Conservation (phyloP, 1,140 invertebrate genomes). For the Polypedilum vanderplanki region DNA sequence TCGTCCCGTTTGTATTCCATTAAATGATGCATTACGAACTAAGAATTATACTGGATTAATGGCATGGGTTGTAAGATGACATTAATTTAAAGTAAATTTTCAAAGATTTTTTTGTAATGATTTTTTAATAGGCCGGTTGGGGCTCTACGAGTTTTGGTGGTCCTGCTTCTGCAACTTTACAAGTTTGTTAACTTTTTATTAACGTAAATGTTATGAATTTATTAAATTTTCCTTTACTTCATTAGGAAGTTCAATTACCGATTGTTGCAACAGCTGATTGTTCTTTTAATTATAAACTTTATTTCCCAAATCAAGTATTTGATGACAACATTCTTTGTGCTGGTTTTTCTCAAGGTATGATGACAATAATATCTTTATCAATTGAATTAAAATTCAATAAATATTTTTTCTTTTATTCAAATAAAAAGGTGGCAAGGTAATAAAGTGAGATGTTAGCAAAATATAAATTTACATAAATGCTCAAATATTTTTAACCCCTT, state of each 20-base stretch:
- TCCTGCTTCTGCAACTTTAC: conserved; percentile 53
- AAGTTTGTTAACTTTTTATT: too few relatives aligned
- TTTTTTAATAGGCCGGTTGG: conserved; percentile 35
- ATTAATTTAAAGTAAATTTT: not conserved
- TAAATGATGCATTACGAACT: conserved; percentile 43
- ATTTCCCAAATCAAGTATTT: conserved; percentile 51
- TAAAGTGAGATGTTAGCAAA: not conserved
- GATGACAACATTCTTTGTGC: conserved; percentile 62
- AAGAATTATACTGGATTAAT: conserved; percentile 45
- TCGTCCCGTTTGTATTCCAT: conserved; percentile 64
- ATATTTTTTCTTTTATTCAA: not conserved
- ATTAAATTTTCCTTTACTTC: too few relatives aligned
- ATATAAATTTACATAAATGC: not conserved
- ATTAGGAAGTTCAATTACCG: conserved; percentile 57
- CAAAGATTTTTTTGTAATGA: not conserved
- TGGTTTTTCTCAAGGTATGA: conserved; percentile 50
- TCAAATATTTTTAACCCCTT: not conserved
- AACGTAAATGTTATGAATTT: too few relatives aligned
- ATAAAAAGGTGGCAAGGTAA: conserved; percentile 13
- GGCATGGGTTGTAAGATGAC: conserved; percentile 50
- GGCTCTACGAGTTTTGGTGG: conserved; percentile 46
- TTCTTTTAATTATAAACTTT: conserved; percentile 51
- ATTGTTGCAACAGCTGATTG: conserved; percentile 59
- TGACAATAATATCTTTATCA: conserved; percentile 4
- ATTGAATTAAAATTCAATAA: not conserved